Evolutionary conservation across 2,797 vertebrate genomes (phyloP), one percentile per base, ranked within the genome.

Genomic region (Ctenosaura bakeri): DNA sequence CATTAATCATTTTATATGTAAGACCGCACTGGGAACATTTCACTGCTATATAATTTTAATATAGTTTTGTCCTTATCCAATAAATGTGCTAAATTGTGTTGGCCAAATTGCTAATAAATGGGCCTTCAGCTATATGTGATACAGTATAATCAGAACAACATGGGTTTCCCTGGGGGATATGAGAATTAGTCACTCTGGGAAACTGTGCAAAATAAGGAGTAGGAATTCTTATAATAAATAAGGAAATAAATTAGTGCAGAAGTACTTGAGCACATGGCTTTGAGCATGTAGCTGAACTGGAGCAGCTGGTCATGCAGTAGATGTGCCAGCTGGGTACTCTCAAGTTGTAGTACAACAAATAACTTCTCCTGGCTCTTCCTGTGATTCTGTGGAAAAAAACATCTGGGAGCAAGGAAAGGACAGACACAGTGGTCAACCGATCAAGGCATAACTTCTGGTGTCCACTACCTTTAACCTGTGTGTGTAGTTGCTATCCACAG

Each of bases 401-500:
- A 22, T 42, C 2, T 20, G 18, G 7, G 35, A 38, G 42, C 22
- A 82, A 82, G n/a, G 12, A 50, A 80, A 46, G 22, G 62, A n/a
- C 29, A 85, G 54, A 62, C 46, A 38, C 7, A 0, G 2, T 82
- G n/a, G 66, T 81, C 20, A 29, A n/a, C 0, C 0, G 24, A 12
- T 9, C 1, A 50, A 32, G 83, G 71, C 69, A 18, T 78, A 12
- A 6, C 76, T 35, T n/a, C 42, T 29, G 14, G 1, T 6, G 4
- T n/a, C 32, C 8, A 13, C 4, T 12, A 20, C 0, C 0, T 85
- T 5, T 29, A 29, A 32, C 42, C 83, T 0, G 0, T 77, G 26
- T 10, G 0, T 4, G 79, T 16, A 89, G 38, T 0, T 0, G 2
- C 1, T 2, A 54, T 9, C 0, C 0, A 81, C 38, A 1, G 1